These are phyloP conservation scores for Boulengeromyrus knoepffleri DNA, from an alignment of 2,113 vertebrate species.

Conservation along the genomic window DNA sequence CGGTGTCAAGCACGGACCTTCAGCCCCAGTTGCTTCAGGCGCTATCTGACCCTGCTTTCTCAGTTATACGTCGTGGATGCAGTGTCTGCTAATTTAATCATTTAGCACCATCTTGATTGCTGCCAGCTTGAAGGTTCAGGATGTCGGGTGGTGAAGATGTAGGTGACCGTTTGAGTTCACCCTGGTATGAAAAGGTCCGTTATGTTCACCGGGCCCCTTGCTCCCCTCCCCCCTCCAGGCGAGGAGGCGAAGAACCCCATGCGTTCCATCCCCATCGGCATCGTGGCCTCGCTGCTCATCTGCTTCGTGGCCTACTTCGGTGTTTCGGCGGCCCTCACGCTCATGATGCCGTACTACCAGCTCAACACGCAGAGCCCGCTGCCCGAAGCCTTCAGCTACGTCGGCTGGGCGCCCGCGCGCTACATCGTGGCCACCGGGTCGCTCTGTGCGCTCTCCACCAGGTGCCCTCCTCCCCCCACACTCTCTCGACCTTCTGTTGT, in stretches of 20 bases:
- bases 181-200: not conserved
- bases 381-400: conserved; percentile 76
- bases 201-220: not conserved
- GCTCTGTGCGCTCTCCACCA: conserved; percentile 83
- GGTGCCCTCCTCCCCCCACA: not conserved
- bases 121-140: not conserved
- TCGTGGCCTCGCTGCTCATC: conserved; percentile 83
- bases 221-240: conserved; percentile 51
- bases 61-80: not conserved
- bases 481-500: not conserved
- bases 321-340: conserved; percentile 83
- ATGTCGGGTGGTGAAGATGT: not conserved
- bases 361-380: conserved; percentile 78
- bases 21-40: not conserved
- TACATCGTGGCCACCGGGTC: conserved; percentile 86
- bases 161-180: not conserved
- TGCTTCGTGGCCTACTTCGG: conserved; percentile 91
- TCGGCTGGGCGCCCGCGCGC: conserved; percentile 78
- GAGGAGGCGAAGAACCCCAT: conserved; percentile 92
- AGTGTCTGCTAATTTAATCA: not conserved
- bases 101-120: not conserved
- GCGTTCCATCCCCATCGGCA: conserved; percentile 83
- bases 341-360: conserved; percentile 92
- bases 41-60: not conserved
- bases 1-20: not conserved